phyloP scores from a whole-genome alignment of 2,797 vertebrate genomes.

The Sus cebifrons region DNA sequence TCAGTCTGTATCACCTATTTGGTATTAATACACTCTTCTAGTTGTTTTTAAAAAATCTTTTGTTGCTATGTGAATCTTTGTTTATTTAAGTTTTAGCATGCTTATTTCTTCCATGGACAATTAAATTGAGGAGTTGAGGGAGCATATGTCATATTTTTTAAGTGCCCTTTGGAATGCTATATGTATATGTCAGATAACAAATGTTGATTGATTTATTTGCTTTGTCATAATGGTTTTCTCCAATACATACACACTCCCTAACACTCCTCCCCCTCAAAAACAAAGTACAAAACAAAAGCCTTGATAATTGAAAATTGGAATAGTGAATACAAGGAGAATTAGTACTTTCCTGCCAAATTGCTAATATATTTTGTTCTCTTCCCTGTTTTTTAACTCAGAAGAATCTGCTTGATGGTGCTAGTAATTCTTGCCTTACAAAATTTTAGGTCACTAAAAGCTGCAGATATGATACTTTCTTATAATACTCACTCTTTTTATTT shows the following conservation, averaged over 20 bases:
- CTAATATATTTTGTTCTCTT: background rate
- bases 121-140: background rate
- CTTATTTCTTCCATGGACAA: background rate
- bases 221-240: background rate
- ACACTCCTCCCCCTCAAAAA: background rate
- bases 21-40: background rate
- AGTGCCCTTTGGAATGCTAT: background rate
- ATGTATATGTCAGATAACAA: background rate
- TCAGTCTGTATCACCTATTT: background rate
- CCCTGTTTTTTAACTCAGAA: background rate
- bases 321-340: background rate
- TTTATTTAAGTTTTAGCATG: constrained; percentile 1
- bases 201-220: constrained; percentile 21
- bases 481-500: background rate
- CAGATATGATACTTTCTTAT: background rate
- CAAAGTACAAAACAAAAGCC: background rate
- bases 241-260: background rate
- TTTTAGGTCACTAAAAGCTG: background rate
- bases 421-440: constrained; percentile 47
- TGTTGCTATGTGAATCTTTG: constrained; percentile 15
- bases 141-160: background rate
- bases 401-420: background rate
- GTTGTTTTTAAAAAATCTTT: background rate
- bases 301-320: constrained; percentile 10
- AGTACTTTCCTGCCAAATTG: background rate